Evolutionary conservation across 2,888 invertebrate species (phyloP), one percentile per base, ranked within the genome.

Genomic region (Tipula lateralis): DNA sequence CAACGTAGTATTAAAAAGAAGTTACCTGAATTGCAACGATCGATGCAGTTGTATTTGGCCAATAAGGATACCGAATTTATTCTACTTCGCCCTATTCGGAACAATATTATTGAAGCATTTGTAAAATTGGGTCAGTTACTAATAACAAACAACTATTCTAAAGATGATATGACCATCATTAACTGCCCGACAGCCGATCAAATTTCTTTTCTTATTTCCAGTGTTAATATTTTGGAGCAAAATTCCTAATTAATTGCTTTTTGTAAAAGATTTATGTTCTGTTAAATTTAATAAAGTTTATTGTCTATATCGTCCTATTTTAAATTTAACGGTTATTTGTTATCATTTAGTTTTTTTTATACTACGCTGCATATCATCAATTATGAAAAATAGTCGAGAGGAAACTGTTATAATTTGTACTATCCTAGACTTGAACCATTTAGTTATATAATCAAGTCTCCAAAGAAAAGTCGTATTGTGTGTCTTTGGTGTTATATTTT

Each of bases 21-120:
- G 87, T 92, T 98, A 39, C 95, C 97, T 0, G 92, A 92, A 5
- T 91, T 99, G 16, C 97, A 97, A 88, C 92, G 95, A 3, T 95
- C 96, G 13, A 97, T 99, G 97, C 95, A 97, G 86, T 92, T 99
- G 0, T 99, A 99, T 90, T 92, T 99, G 84, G 97, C 99, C 13
- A 99, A 99, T 89, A 94, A 95, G 87, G 99, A 99, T 89, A 99
- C 99, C 0, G 99, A 99, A 90, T 96, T 97, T 87, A 99, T 99
- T 87, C 92, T 99, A 9, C 98, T 99, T 88, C 93, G 97, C 85
- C 99, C 99, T 1, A 96, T 99, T 84, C 91, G 95, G 93, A 96
- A 97, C 89, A 97, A 97, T 87, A 94, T 98, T 0, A 95, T 97
- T 5, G 96, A 95, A 83, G 93, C 94, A 39, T 99, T 98, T 90